A percentile compares a stretch with the other conserved stretches of the same genome.
These are phyloP conservation scores for Drosophila truncata DNA, from an alignment of 1,140 invertebrate genomes.

Conservation along the genomic window DNA sequence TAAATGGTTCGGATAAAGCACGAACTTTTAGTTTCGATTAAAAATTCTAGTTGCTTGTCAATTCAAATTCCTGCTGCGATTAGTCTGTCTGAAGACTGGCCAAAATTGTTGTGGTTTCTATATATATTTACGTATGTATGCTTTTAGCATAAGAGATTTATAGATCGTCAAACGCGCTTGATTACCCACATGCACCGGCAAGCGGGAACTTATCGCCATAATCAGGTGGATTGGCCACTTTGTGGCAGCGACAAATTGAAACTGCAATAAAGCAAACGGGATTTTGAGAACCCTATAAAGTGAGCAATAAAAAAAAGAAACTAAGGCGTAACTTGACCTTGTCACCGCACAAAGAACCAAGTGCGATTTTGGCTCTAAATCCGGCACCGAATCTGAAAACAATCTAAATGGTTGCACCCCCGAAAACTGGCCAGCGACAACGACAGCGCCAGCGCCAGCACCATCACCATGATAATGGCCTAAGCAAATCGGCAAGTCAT, in stretches of 20 bases:
- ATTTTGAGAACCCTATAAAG: conserved; percentile 44
- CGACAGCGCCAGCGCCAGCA: conserved; percentile 1
- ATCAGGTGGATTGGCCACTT: conserved; percentile 6
- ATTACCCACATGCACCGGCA: conserved; percentile 16
- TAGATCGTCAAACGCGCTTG: conserved; percentile 3
- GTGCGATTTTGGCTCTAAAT: conserved; percentile 15
- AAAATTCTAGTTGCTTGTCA: conserved; percentile 6
- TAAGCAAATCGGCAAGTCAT: conserved; percentile 59
- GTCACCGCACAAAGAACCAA: conserved; percentile 2
- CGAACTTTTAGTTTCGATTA: not conserved
- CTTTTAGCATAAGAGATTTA: conserved; percentile 3
- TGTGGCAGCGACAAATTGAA: conserved; percentile 1
- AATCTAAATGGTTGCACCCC: conserved; percentile 44
- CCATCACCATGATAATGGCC: conserved; percentile 43
- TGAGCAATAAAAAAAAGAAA: conserved; percentile 21
- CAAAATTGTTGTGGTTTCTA: not conserved
- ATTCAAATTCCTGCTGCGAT: conserved; percentile 3
- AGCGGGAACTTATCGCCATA: conserved; percentile 17
- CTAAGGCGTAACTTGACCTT: conserved; percentile 35
- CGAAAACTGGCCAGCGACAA: conserved; percentile 23
- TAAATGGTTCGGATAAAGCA: not conserved
- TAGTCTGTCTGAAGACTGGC: not conserved
- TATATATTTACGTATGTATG: not conserved
- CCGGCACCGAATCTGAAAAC: conserved; percentile 18
- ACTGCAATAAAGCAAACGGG: conserved; percentile 38